Conservation (phyloP, 1,140 invertebrate genomes). For the Myzus persicae region DNA sequence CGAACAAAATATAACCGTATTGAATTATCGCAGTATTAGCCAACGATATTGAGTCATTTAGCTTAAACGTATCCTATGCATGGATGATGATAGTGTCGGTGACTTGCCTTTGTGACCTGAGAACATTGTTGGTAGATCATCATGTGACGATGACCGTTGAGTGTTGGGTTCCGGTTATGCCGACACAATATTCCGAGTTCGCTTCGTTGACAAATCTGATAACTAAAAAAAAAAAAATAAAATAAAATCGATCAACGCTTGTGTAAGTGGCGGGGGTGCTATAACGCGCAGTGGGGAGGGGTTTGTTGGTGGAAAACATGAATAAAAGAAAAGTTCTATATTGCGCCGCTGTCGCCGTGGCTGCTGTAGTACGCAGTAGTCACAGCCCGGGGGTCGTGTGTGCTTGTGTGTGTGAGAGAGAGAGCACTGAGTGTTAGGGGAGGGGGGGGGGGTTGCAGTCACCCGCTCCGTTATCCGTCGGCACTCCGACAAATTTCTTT, state of each 20-base stretch:
- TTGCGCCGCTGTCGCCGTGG: neutral
- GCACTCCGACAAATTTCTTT: constrained; percentile 49
- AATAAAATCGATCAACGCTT: constrained; percentile 16
- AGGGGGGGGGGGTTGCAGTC: neutral
- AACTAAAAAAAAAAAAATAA: constrained; percentile 25
- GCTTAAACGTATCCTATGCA: neutral
- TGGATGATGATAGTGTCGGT: neutral
- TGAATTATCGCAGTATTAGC: neutral
- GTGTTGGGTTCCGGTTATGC: neutral
- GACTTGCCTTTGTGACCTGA: neutral
- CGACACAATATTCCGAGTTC: neutral
- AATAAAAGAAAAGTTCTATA: constrained; percentile 54
- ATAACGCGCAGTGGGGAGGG: neutral
- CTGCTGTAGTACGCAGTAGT: too few species aligned
- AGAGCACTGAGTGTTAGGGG: too few species aligned
- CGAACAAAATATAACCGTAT: neutral
- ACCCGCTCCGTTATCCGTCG: neutral
- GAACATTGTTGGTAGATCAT: neutral
- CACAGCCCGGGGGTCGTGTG: neutral
- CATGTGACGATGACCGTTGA: neutral
- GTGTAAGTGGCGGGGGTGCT: neutral
- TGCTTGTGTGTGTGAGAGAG: too few species aligned
- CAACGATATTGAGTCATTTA: neutral
- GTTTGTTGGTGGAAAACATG: constrained; percentile 26
- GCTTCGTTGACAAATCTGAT: constrained; percentile 18